These are phyloP conservation scores for Halictus quadricinctus DNA, from an alignment of 2,888 invertebrate species.

Conservation along the genomic window DNA sequence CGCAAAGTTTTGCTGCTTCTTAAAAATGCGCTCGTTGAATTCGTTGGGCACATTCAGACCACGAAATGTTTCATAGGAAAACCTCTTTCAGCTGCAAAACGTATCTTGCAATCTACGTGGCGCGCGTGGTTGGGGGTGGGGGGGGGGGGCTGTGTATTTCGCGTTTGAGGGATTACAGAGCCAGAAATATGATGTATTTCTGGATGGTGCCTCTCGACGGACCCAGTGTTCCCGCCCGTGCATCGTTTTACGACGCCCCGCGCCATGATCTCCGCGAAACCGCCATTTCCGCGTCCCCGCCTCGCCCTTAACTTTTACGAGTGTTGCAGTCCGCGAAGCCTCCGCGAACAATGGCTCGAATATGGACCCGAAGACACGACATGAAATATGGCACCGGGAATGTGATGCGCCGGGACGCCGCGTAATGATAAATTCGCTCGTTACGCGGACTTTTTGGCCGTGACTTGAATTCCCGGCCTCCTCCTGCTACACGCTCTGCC, in stretches of 20 bases:
- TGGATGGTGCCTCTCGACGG: neutral
- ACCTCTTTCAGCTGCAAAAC: slow-evolving; percentile 1
- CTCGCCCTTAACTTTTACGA: slow-evolving; percentile 26
- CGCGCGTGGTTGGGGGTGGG: neutral
- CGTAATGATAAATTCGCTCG: slow-evolving; percentile 37
- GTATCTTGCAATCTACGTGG: neutral
- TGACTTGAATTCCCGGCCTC: slow-evolving; percentile 22
- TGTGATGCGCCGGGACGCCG: slow-evolving; percentile 4
- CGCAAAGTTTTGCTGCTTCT: neutral
- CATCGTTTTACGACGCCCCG: slow-evolving; percentile 15
- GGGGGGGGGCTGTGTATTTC: neutral
- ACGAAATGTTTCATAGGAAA: slow-evolving; percentile 20
- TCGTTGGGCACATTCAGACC: neutral
- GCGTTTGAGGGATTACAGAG: slow-evolving; percentile 19
- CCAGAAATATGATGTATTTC: slow-evolving; percentile 21
- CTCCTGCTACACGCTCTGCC: neutral
- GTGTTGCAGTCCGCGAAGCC: slow-evolving; percentile 3
- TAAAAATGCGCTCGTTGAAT: slow-evolving; percentile 5
- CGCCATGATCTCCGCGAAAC: slow-evolving; percentile 23
- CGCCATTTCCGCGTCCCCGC: slow-evolving; percentile 9
- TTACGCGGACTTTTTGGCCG: slow-evolving; percentile 34
- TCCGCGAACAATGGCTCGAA: slow-evolving; percentile 24
- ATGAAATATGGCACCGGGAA: slow-evolving; percentile 20
- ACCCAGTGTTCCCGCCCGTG: neutral
- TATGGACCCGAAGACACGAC: slow-evolving; percentile 1